Base-by-base conservation (phyloP, 2,797 vertebrate species). In the Lepilemur ruficaudatus region DNA sequence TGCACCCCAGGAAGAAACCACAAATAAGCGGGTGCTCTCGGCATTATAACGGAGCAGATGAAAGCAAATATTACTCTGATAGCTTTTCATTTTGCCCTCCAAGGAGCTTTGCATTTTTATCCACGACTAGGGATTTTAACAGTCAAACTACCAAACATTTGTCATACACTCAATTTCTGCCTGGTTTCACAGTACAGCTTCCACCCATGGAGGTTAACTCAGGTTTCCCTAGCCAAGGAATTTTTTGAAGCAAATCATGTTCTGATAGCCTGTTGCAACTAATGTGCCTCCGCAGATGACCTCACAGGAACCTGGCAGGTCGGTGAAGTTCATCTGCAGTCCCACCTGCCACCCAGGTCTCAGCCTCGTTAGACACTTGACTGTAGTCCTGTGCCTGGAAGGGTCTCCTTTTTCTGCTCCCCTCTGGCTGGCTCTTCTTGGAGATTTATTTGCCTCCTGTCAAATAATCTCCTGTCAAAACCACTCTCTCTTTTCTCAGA, bases 51-150 rank as follows among this genome's bases (percentile, higher is more conserved):
- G 83, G 73, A 93, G 84, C 94, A 94, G 87, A 97, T 70, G 92
- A 97, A 97, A 97, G 93, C 95, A 97, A 96, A 96, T 97, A 97
- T 97, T 97, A 97, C 96, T 97, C 81, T 93, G 94, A 97, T 95
- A 94, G 95, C 86, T 98, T 97, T 96, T 97, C 95, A 96, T 95
- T 96, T 96, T 92, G 72, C 93, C 75, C 91, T 96, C 93, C 32
- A 96, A 96, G 94, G 73, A 88, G 76, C 72, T 92, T 38, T 94
- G 95, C 84, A 94, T 96, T 98, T 95, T 96, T 93, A 96, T 89
- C 73, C 75, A n/a, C 30, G 69, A 93, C 78, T 93, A 95, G 73
- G 65, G 84, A 95, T 96, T 96, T 97, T 98, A 96, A 97, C 96
- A 97, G 78, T 94, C 95, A 89, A 93, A 92, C 89, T 76, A 96